Base-by-base conservation (phyloP, 2,797 vertebrate genomes). In the Smutsia gigantea region DNA sequence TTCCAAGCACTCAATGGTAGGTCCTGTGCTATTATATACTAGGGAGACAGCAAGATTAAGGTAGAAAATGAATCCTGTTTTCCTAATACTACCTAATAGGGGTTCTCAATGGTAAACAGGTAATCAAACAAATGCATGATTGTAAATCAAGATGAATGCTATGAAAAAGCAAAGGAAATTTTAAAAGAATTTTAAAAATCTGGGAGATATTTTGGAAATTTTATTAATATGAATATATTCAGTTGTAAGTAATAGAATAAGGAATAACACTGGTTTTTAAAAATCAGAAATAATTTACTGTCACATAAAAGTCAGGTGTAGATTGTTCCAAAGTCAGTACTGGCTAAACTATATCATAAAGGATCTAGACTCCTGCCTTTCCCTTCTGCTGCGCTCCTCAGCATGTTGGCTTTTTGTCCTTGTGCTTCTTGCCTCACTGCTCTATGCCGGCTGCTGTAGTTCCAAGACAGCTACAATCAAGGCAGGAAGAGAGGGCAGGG, bases 231-330 rank as follows among this genome's bases (percentile, higher is more conserved):
- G 12, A 87, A 49, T 92, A 61, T 51, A 21, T 82, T 94, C 46
- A 90, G 17, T 86, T 75, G 39, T 46, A 93, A 95, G 53, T 87
- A 96, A 83, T 6, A 86, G 31, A 91, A 88, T 46, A 95, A 94
- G 39, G 51, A 93, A 49, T 79, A 75, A 89, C 29, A 83, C 1
- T 59, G 27, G 29, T 77, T 91, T 53, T 37, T 21, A n/a, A 37
- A 90, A 79, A 81, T 86, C 21, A 69, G 87, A 79, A 10, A 57
- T 61, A 42, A 90, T 92, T 90, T 39, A 37, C 68, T 90, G 77
- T 84, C 51, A 85, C 37, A 87, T 17, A 77, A 69, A 85, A 82
- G 31, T 81, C 74, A 93, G 42, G 79, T 93, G 57, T 46, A 55
- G 55, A 39, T 42, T 18, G 79, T 63, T 95, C 88, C 57, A 95